Evolutionary conservation across 2,888 invertebrate species (phyloP).

Genomic region (Cancer borealis): DNA sequence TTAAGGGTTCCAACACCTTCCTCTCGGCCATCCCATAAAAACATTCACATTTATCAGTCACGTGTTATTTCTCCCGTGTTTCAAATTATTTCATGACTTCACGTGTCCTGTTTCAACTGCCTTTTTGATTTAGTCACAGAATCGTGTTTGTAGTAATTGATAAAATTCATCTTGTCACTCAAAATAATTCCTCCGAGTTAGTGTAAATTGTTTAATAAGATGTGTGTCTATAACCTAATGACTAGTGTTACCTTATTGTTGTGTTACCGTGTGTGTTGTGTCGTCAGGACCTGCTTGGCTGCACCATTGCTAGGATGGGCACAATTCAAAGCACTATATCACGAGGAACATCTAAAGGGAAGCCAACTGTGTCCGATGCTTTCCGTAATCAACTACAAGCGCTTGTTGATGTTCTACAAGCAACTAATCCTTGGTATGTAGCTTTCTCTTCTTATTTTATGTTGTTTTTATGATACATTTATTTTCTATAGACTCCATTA

Average conservation of each 20-base stretch:
- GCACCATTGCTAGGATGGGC: slow-evolving; percentile 80
- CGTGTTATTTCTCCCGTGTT: too few relatives aligned
- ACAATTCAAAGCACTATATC: slow-evolving; percentile 83
- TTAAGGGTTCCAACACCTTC: neutral
- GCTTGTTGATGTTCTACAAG: slow-evolving; percentile 92
- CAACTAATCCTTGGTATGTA: slow-evolving; percentile 91
- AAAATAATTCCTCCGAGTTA: too few relatives aligned
- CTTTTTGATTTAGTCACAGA: too few relatives aligned
- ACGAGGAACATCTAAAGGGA: slow-evolving; percentile 92
- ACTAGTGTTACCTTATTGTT: too few relatives aligned
- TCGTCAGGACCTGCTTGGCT: slow-evolving; percentile 82
- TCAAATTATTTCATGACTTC: too few relatives aligned
- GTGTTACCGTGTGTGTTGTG: neutral
- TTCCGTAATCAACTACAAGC: slow-evolving; percentile 93
- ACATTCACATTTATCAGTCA: too few relatives aligned
- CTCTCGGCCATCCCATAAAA: too few relatives aligned
- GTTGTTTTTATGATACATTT: neutral
- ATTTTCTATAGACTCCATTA: neutral
- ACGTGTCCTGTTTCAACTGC: too few relatives aligned
- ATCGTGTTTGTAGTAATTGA: too few relatives aligned
- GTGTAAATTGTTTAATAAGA: too few relatives aligned
- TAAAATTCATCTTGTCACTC: too few relatives aligned
- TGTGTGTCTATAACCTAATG: too few relatives aligned
- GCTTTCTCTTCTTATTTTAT: neutral
- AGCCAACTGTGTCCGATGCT: slow-evolving; percentile 93